Evolutionary conservation across 92 coral and sea anemone species (phyloP).

Genomic region (Plumapathes pennacea): DNA sequence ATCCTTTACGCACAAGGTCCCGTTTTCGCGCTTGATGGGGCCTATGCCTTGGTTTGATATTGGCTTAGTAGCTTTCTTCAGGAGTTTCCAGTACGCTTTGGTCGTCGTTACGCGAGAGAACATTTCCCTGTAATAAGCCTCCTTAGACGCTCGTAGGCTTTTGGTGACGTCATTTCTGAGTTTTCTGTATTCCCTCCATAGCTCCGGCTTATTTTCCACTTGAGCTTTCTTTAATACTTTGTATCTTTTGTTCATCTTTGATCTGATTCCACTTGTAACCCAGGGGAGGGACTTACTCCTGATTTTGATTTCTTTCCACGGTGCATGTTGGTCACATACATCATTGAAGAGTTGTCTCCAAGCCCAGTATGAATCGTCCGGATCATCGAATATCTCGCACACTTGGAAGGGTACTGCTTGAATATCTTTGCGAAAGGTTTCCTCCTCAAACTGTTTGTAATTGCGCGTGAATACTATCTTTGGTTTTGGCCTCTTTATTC

Average conservation of each 20-base stretch:
- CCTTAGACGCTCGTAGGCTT: conserved; percentile 38
- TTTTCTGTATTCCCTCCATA: conserved; percentile 27
- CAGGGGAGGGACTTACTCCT: conserved; percentile 45
- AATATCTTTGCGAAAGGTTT: no score
- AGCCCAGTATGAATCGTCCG: no score
- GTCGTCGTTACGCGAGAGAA: conserved; percentile 40
- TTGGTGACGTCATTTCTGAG: conserved; percentile 34
- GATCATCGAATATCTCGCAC: no score
- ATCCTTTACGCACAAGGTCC: conserved; percentile 15
- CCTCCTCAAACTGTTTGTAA: no score
- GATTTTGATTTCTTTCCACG: conserved; percentile 30
- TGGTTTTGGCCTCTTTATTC: no score
- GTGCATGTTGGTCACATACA: no score
- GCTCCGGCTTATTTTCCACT: conserved; percentile 9
- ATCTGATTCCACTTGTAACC: conserved; percentile 45
- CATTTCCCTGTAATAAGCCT: conserved; percentile 25
- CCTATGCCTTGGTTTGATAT: no score
- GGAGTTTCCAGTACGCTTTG: conserved; percentile 44
- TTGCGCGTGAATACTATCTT: no score
- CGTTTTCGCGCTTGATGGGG: no score
- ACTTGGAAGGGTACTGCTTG: no score
- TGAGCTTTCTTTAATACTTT: conserved; percentile 22
- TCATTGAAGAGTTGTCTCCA: no score
- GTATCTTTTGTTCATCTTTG: conserved; percentile 29
- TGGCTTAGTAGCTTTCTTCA: conserved; percentile 12